phyloP scores from a whole-genome alignment of 2,888 invertebrate species.

The Euproctis similis region DNA sequence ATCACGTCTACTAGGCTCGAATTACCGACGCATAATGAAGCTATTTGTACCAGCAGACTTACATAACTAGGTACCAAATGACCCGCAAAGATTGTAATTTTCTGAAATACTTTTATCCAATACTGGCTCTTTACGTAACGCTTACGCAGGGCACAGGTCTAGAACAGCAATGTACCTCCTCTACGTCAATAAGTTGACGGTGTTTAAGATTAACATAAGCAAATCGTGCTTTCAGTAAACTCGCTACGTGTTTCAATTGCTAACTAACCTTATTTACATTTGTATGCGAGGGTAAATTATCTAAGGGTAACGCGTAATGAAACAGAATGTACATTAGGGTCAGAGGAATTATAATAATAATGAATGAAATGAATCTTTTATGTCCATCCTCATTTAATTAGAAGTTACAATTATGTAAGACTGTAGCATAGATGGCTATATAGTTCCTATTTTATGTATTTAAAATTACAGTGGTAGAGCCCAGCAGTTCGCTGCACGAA shows the following conservation, averaged over 20 bases:
- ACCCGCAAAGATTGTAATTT: not conserved
- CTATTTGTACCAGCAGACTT: conserved; percentile 9
- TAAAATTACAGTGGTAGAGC: too few relatives aligned
- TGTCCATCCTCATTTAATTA: too few relatives aligned
- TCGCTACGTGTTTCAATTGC: conserved; percentile 41
- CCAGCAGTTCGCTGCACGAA: too few relatives aligned
- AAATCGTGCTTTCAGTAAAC: conserved; percentile 33
- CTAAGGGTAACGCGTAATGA: conserved; percentile 33
- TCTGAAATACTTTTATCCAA: conserved; percentile 2
- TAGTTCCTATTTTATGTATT: too few relatives aligned
- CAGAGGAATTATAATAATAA: too few relatives aligned
- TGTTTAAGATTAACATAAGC: conserved; percentile 12
- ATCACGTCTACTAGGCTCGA: conserved; percentile 14
- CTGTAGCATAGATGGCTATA: too few relatives aligned
- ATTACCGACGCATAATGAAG: conserved; percentile 25
- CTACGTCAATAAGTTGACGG: conserved; percentile 18
- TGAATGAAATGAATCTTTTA: conserved; percentile 7
- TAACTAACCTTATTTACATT: conserved; percentile 39
- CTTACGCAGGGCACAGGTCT: conserved; percentile 1
- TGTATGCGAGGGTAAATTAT: conserved; percentile 29
- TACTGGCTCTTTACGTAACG: not conserved
- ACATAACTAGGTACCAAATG: not conserved
- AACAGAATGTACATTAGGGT: conserved; percentile 21
- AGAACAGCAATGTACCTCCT: conserved; percentile 20
- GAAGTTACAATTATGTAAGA: too few relatives aligned